These are phyloP conservation scores for Phylloscopus trochiloides DNA, from an alignment of 2,113 vertebrate species.

Conservation along the genomic window DNA sequence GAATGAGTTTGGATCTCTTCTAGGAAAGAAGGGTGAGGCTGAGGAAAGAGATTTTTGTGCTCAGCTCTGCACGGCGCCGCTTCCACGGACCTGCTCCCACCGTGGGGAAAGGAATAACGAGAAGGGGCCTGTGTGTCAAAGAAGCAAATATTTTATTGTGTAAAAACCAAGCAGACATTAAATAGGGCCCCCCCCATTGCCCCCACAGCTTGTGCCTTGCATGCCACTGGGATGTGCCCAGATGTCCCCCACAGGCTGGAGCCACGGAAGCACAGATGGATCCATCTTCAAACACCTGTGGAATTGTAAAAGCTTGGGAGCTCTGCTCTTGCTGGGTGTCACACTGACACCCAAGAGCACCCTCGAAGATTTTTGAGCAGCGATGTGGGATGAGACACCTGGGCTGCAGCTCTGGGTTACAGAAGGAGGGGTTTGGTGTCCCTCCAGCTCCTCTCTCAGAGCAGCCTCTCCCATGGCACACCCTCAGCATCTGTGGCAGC, in stretches of 20 bases:
- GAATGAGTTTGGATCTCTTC: neutral
- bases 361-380: neutral
- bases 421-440: neutral
- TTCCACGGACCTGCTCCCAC: rapidly evolving
- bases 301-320: neutral
- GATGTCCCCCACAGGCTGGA: neutral
- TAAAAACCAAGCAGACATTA: slow-evolving; percentile 17
- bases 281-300: neutral
- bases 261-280: rapidly evolving
- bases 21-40: neutral
- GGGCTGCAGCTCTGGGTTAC: neutral
- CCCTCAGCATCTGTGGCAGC: neutral
- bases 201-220: neutral
- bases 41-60: neutral
- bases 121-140: neutral
- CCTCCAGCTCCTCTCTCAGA: neutral
- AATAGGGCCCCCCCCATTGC: neutral
- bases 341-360: neutral
- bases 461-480: rapidly evolving
- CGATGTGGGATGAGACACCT: rapidly evolving
- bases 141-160: slow-evolving; percentile 63
- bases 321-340: neutral
- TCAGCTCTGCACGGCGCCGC: neutral
- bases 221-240: neutral
- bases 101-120: neutral